phyloP scores from a whole-genome alignment of 2,888 invertebrate species.

The Crematogaster levior region DNA sequence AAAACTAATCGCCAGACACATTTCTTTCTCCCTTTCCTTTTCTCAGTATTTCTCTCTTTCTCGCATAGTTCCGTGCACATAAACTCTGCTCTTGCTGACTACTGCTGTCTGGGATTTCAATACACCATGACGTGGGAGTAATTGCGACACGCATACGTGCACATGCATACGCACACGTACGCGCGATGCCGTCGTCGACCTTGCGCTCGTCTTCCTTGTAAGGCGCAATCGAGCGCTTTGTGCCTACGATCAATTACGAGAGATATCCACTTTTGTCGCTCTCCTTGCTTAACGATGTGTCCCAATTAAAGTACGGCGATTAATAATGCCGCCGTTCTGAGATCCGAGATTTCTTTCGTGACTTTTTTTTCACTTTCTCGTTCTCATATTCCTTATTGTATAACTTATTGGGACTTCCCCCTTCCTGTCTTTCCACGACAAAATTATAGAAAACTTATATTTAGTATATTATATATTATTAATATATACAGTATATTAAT shows the following conservation, averaged over 20 bases:
- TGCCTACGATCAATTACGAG: conserved; percentile 69
- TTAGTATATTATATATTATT: too few relatives aligned
- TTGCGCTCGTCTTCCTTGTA: conserved; percentile 79
- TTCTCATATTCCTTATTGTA: not conserved
- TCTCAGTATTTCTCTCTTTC: conserved; percentile 8
- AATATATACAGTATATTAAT: too few relatives aligned
- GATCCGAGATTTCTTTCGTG: conserved; percentile 44
- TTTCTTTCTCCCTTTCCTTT: not conserved
- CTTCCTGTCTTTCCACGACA: too few relatives aligned
- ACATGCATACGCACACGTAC: conserved; percentile 41
- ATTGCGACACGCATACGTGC: conserved; percentile 74
- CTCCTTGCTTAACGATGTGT: conserved; percentile 67
- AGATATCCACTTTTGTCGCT: conserved; percentile 72
- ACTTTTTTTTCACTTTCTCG: not conserved
- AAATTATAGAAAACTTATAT: too few relatives aligned
- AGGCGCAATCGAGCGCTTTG: conserved; percentile 73
- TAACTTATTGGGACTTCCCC: too few relatives aligned
- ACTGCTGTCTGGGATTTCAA: conserved; percentile 57
- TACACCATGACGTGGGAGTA: conserved; percentile 76
- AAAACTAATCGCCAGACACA: not conserved
- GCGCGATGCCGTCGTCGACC: conserved; percentile 68
- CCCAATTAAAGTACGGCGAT: conserved; percentile 70
- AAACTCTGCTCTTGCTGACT: conserved; percentile 16
- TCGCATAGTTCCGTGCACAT: conserved; percentile 11
- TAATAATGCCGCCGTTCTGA: conserved; percentile 62